These are phyloP conservation scores for Eupithecia insigniata DNA, from an alignment of 2,888 invertebrate species.

Conservation along the genomic window DNA sequence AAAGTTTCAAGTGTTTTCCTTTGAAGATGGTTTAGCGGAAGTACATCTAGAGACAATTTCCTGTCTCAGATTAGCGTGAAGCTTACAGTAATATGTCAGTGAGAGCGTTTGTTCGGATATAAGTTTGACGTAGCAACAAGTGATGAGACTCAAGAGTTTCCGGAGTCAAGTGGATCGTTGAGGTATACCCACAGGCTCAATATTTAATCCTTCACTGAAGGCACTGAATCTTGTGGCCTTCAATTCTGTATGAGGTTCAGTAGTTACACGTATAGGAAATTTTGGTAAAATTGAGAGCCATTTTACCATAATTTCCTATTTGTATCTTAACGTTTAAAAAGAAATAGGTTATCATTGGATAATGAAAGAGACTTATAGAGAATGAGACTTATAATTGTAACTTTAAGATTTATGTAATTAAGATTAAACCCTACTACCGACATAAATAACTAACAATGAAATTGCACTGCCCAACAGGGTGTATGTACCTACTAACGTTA, in stretches of 20 bases:
- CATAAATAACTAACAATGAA: too few relatives aligned
- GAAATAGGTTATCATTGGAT: too few relatives aligned
- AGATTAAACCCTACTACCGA: too few relatives aligned
- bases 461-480: too few relatives aligned
- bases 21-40: slow-evolving; percentile 57
- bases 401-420: too few relatives aligned
- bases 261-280: neutral
- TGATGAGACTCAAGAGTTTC: slow-evolving; percentile 13
- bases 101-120: slow-evolving; percentile 28
- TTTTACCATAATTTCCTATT: neutral
- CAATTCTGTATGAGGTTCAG: neutral
- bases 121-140: slow-evolving; percentile 29
- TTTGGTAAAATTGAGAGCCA: too few relatives aligned
- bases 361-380: too few relatives aligned
- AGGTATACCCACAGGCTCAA: slow-evolving; percentile 1
- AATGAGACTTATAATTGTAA: too few relatives aligned
- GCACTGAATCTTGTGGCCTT: neutral
- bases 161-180: neutral
- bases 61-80: slow-evolving; percentile 62
- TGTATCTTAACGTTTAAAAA: neutral
- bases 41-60: slow-evolving; percentile 74
- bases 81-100: slow-evolving; percentile 42
- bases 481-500: too few relatives aligned
- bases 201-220: slow-evolving; percentile 5
- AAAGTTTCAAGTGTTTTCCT: slow-evolving; percentile 44